Evolutionary conservation across 2,797 vertebrate genomes (phyloP), one percentile per base, ranked within the genome.

Genomic region (Capromys pilorides): DNA sequence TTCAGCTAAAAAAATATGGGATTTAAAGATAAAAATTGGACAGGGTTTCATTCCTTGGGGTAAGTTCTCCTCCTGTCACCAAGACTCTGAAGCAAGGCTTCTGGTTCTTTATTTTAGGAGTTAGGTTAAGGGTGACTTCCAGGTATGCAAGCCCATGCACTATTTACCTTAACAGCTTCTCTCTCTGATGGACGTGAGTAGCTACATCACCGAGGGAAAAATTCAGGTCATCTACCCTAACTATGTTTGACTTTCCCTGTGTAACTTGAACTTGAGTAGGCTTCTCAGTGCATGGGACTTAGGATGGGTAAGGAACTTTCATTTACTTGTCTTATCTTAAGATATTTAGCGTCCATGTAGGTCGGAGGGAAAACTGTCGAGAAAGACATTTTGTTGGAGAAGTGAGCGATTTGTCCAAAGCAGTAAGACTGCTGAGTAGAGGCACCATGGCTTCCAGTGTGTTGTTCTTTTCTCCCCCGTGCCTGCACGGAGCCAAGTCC

Each of bases 181-280:
- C 33, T 8, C 21, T 82, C 80, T 96, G 77, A 90, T 95, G 89
- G 71, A 64, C 28, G 31, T 41, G 90, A 80, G 61, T 90, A 51
- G 12, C n/a, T 91, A 57, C 14, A 71, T 1, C 67, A 87, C 78
- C 62, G 19, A 82, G 84, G 87, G 41, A 36, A 88, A 86, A 22
- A 49, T 92, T 81, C 82, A 88, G 39, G 82, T 82, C 79, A 88
- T 88, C 41, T 73, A 69, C 79, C 91, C 33, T 96, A 95, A 96
- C 89, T 64, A 67, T 94, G 81, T 95, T 96, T 96, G 92, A 94
- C 73, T 87, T 95, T 66, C 18, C 22, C 79, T 91, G 66, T 83
- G 31, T 88, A 95, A 79, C 54, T 90, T 93, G 93, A 94, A 86
- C 61, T 93, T 82, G 57, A 93, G 26, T 33, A 75, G 39, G 6